Evolutionary conservation across 2,113 vertebrate species (phyloP).

Genomic region (Serilophus lunatus): DNA sequence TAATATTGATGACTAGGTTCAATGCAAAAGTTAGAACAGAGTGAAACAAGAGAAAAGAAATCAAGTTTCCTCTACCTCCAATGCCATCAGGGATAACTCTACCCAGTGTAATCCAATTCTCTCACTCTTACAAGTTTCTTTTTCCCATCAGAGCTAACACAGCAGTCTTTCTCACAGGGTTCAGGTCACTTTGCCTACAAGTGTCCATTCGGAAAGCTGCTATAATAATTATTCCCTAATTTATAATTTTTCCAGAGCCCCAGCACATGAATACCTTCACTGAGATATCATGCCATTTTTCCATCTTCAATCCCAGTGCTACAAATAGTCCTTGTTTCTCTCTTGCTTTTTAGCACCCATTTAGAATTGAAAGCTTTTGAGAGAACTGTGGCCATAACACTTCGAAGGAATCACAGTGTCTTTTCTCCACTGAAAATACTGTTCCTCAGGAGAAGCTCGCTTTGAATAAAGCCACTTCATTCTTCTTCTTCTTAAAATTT

Average conservation of each 20-base stretch:
- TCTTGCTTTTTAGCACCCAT: background rate
- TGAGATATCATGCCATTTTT: background rate
- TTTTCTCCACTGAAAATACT: background rate
- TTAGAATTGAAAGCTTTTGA: background rate
- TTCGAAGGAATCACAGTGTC: background rate
- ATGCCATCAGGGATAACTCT: rapidly evolving
- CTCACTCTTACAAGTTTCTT: background rate
- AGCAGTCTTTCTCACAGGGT: background rate
- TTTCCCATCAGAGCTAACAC: background rate
- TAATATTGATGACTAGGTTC: background rate
- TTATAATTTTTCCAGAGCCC: background rate
- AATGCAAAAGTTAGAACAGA: background rate
- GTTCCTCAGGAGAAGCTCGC: background rate
- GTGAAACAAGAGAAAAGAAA: background rate
- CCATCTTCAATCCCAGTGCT: background rate
- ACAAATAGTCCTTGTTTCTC: background rate
- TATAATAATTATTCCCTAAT: background rate
- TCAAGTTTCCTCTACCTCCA: background rate
- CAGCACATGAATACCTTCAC: background rate
- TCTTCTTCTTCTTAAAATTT: background rate
- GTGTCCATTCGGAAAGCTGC: background rate
- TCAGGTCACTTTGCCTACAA: background rate
- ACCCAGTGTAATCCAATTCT: background rate
- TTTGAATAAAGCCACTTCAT: background rate
- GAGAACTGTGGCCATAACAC: background rate